Evolutionary conservation across 2,888 invertebrate genomes (phyloP).

Genomic region (Autographa pulchrina): DNA sequence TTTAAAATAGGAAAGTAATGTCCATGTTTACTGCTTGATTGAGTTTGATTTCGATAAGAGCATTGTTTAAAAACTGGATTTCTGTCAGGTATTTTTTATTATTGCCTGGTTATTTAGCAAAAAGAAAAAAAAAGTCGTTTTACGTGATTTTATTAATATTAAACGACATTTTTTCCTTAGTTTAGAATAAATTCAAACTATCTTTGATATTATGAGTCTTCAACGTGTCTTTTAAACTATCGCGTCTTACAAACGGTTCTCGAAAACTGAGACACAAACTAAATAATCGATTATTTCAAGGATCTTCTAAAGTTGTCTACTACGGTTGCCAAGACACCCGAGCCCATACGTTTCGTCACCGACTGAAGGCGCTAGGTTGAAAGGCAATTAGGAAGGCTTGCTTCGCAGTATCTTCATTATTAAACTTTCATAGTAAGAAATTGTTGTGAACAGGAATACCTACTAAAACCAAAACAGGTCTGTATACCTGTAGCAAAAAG

Average conservation of each 20-base stretch:
- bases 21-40: too few relatives aligned
- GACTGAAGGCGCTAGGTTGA: background rate
- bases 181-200: too few relatives aligned
- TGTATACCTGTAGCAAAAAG: too few relatives aligned
- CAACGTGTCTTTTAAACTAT: background rate
- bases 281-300: background rate
- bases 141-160: too few relatives aligned
- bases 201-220: background rate
- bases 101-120: too few relatives aligned
- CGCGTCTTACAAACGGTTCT: background rate
- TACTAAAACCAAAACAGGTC: too few relatives aligned
- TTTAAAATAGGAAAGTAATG: too few relatives aligned
- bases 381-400: background rate
- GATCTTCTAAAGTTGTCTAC: background rate
- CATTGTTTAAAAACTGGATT: too few relatives aligned
- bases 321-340: constrained; percentile 3
- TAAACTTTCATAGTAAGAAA: background rate
- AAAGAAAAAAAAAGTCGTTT: too few relatives aligned
- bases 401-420: background rate
- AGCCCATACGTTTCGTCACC: background rate
- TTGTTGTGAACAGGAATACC: background rate
- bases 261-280: background rate
- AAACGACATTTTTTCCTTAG: too few relatives aligned
- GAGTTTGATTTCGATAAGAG: too few relatives aligned
- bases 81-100: too few relatives aligned